Base-by-base conservation (phyloP, 2,888 invertebrate genomes). In the Rhagium mordax region DNA sequence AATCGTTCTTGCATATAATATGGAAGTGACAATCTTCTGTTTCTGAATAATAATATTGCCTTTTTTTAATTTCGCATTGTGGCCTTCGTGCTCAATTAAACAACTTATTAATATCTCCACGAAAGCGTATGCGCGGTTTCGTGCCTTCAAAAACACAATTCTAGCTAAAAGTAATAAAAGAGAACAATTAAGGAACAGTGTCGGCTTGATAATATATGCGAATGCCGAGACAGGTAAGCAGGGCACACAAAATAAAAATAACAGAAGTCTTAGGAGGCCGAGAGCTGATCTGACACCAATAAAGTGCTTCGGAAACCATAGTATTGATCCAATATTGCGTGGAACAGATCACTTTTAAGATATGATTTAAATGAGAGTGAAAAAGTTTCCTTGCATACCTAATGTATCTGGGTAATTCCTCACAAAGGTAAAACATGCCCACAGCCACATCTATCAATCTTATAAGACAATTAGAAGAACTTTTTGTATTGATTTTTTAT, bases 1-100 rank as follows among this genome's bases (percentile, higher is more conserved):
- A 81, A 81, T 81, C 81, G 78, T 70, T 81, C 81, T 81, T 79
- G 80, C 81, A 80, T 81, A 81, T 79, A 74, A 79, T 79, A 80
- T 79, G 78, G 76, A 75, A 81, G 80, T 81, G 81, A 81, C 81
- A 81, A 81, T 81, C 80, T 81, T 77, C 76, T 74, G 79, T 81
- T 81, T 77, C 68, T 73, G 71, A 76, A 76, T 75, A 76, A 79
- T 74, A 79, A 77, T 76, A 71, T 72, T 74, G 61, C 73, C 53
- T 60, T 70, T 71, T 72, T 76, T 74, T 65, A 72, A 51, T 64
- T 70, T 74, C 60, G 60, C 61, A 29, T 60, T 21, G 53, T 20
- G 59, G 59, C 70, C 64, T 72, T 73, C 71, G 64, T 64, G 57
- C 68, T 67, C 71, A 72, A 72, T 77, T 75, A 77, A 75, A 75